These are phyloP conservation scores for Mustelus asterias DNA, from an alignment of 2,113 vertebrate genomes.

Conservation along the genomic window DNA sequence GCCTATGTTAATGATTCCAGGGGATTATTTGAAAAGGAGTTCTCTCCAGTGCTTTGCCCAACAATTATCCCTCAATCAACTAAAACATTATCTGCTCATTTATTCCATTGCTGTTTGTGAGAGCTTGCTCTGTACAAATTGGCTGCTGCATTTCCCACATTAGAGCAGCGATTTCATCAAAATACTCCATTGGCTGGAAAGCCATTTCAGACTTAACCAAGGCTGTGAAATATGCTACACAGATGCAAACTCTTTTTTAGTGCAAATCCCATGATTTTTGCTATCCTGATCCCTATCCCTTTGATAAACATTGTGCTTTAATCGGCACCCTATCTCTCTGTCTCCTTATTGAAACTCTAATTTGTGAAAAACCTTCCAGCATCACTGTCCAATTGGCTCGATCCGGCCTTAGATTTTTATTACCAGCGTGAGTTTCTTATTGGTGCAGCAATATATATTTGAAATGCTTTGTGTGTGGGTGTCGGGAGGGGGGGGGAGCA, in stretches of 20 bases:
- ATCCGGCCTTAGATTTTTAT: neutral
- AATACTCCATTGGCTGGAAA: neutral
- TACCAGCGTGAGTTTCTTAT: neutral
- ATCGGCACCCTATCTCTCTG: neutral
- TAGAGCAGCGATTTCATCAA: neutral
- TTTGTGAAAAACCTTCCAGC: neutral
- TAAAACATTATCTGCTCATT: neutral
- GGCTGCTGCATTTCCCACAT: neutral
- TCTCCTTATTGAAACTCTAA: neutral
- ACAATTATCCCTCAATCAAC: neutral
- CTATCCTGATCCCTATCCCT: neutral
- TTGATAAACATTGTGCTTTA: neutral
- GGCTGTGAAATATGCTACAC: neutral
- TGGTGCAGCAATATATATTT: neutral
- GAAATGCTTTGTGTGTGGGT: too few relatives aligned
- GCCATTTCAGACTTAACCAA: neutral
- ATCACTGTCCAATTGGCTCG: neutral
- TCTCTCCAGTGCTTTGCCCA: neutral
- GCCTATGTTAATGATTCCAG: neutral
- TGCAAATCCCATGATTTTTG: neutral
- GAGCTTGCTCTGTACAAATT: neutral
- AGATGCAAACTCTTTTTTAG: neutral
- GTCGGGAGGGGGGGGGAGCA: neutral
- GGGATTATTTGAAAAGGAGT: neutral
- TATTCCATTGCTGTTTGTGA: neutral